Base-by-base conservation (phyloP, 2,113 vertebrate species). In the Stigmatopora argus region DNA sequence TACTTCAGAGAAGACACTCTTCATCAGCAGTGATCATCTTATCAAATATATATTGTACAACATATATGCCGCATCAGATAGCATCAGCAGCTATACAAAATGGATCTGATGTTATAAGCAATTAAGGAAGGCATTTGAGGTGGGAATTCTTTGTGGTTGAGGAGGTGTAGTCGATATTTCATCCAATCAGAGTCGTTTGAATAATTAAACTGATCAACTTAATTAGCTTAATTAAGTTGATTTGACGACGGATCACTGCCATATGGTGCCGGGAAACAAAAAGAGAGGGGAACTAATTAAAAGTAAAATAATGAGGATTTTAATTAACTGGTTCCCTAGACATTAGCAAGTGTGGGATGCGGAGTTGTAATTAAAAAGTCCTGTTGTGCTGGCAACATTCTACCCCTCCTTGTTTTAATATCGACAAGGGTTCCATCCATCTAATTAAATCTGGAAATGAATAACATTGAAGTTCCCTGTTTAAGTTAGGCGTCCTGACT, bases 381-480 rank as follows among this genome's bases (percentile, higher is more conserved):
- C 85, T 89, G 88, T 89, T 85, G 86, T 74, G 88, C 85, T 89
- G 89, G 89, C 88, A 90, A 90, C 89, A 89, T 77, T 86, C 84
- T 83, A 84, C 84, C 64, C 80, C 82, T 81, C 79, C 78, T 81
- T 84, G 78, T 85, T 89, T 88, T 88, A 80, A 88, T 87, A 87
- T 85, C 80, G 78, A 85, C 83, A 78, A 89, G 86, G 85, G 80
- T 83, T 88, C 87, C 85, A 88, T 89, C 87, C 86, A 85, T 89
- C 88, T 91, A 89, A 91, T 91, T 91, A 89, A 90, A 91, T 89
- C 86, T 91, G 89, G 87, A 89, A 90, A 90, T 88, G 83, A 91
- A 89, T 90, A 88, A 89, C 87, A 88, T 86, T 81, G 80, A 88
- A 87, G 83, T 76, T 80, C 82, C 78, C 82, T 86, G 83, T 82